phyloP scores from a whole-genome alignment of 92 coral and sea anemone genomes.

The Virgularia gustaviana region DNA sequence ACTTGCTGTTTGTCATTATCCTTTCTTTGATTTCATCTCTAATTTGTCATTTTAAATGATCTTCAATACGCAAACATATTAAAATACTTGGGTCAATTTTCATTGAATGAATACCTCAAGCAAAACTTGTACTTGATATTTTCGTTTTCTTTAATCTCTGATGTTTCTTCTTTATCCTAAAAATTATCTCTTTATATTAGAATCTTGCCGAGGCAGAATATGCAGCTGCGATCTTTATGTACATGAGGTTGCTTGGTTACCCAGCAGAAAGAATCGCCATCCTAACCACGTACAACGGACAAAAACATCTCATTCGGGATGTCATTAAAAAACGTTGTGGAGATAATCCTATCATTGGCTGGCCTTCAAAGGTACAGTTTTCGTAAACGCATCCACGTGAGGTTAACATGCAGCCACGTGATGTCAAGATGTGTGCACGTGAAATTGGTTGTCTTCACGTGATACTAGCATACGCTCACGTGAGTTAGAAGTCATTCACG shows the following conservation, averaged over 20 bases:
- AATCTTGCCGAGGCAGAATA: constrained; percentile 98
- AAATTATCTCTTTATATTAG: constrained; percentile 44
- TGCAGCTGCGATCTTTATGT: constrained; percentile 97
- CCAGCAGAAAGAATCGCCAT: constrained; percentile 97
- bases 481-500: not conserved
- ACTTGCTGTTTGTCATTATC: not conserved
- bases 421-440: not conserved
- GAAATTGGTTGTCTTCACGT: not conserved
- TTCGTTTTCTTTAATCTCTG: not conserved
- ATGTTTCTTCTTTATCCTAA: not conserved
- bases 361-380: constrained; percentile 94
- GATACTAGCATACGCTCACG: not conserved
- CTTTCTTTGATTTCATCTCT: not conserved
- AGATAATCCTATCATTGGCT: constrained; percentile 91
- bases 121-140: constrained; percentile 5
- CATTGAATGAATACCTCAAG: too few relatives aligned
- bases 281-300: constrained; percentile 93
- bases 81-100: too few relatives aligned
- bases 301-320: constrained; percentile 97
- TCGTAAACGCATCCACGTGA: not conserved
- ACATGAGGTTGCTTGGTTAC: constrained; percentile 94
- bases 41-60: too few relatives aligned
- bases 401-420: not conserved
- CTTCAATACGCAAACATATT: too few relatives aligned
- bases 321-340: constrained; percentile 95